Evolutionary conservation across 2,888 invertebrate species (phyloP), one percentile per base, ranked within the genome.

Genomic region (Morpho deidamia): DNA sequence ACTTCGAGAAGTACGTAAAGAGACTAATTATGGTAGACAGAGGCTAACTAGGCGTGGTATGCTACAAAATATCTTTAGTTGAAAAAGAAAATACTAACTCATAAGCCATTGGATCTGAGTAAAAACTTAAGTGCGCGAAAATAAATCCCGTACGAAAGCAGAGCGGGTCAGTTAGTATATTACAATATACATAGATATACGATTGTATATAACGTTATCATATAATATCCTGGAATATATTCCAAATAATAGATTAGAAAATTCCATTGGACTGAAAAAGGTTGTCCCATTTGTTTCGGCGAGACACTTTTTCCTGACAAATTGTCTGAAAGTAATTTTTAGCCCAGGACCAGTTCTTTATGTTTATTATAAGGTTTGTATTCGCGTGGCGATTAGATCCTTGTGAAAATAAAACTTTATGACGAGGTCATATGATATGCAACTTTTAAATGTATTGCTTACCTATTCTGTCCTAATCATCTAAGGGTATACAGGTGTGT

Each of bases 311-410:
- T 80, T 74, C 78, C 77, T 77, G 81, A 84, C 85, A 84, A 85
- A 85, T 85, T 83, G 84, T 73, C 78, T 78, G 84, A 79, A 82
- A 82, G 83, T 83, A 84, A 85, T 83, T 85, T 84, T 82, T 79
- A 80, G 77, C 78, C 75, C 72, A 78, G 80, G 77, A 75, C 23
- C 23, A 23, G 23, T 73, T 83, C 83, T 84, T 83, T 84, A 83
- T 83, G 79, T 74, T 74, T 75, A 78, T 80, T 77, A 74, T 74
- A 37, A 61, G 58, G 51, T 58, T 59, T 59, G 56, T 56, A 56
- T 56, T 56, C 48, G 49, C 51, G 46, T 51, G 49, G 56, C 48
- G 56, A 51, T 50, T 53, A 44, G 51, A 44, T 40, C 48, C 11
- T n/a, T 40, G 44, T 44, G 44, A 51, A 51, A 51, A 56, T 45